These are phyloP conservation scores for Psettodes erumei DNA, from an alignment of 2,113 vertebrate species.

Conservation along the genomic window DNA sequence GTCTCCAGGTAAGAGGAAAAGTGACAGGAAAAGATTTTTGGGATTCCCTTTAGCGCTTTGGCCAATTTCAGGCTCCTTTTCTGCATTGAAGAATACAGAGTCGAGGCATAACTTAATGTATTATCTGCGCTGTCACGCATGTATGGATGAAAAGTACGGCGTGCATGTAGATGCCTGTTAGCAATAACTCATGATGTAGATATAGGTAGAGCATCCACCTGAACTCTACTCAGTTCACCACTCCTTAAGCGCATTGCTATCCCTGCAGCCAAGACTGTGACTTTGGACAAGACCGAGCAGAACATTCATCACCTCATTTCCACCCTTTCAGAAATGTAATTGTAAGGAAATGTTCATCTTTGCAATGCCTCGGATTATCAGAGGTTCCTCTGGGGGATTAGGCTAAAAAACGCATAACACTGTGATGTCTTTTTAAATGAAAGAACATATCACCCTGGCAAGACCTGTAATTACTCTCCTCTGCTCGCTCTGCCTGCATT, in stretches of 20 bases:
- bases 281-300: slow-evolving; percentile 45
- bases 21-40: too few species aligned
- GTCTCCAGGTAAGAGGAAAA: slow-evolving; percentile 56
- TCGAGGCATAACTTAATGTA: neutral
- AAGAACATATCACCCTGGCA: neutral
- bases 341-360: neutral
- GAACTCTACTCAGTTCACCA: slow-evolving; percentile 8
- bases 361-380: neutral
- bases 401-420: neutral
- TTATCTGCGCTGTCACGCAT: neutral
- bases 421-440: neutral
- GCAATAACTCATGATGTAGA: neutral
- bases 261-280: slow-evolving; percentile 19
- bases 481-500: neutral
- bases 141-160: neutral
- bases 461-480: neutral
- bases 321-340: neutral
- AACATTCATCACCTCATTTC: slow-evolving; percentile 13
- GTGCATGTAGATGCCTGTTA: neutral
- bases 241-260: slow-evolving; percentile 4
- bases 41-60: too few species aligned
- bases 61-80: too few species aligned
- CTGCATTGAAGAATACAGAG: neutral
- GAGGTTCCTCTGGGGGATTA: neutral
- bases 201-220: neutral